Evolutionary conservation across 2,888 invertebrate genomes (phyloP).

Genomic region (Colostygia pectinataria): DNA sequence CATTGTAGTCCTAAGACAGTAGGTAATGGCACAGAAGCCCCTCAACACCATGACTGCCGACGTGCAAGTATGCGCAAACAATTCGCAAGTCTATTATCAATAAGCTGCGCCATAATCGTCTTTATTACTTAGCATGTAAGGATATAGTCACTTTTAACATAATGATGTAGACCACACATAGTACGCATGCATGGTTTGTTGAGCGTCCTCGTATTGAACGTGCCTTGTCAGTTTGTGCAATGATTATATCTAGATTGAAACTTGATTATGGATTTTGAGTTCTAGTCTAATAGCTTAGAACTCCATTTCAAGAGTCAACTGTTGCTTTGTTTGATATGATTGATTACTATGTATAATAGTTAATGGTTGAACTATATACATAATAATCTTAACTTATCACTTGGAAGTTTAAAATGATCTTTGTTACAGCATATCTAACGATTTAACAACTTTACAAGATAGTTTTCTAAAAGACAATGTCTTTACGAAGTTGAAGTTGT

Average conservation of each 20-base stretch:
- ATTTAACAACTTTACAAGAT: too few species aligned
- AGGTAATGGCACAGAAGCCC: constrained; percentile 33
- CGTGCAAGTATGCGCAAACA: constrained; percentile 37
- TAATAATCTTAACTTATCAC: too few species aligned
- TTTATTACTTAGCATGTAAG: constrained; percentile 23
- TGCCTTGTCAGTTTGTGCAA: constrained; percentile 28
- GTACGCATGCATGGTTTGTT: constrained; percentile 29
- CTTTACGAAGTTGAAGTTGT: too few species aligned
- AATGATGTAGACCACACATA: constrained; percentile 23
- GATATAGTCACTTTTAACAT: constrained; percentile 14
- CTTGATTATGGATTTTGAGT: background rate
- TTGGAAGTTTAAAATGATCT: too few species aligned
- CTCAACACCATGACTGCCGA: constrained; percentile 33
- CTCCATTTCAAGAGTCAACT: background rate
- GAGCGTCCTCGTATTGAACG: constrained; percentile 30
- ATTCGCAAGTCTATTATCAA: constrained; percentile 22
- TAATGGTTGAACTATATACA: too few species aligned
- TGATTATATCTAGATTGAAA: constrained; percentile 24
- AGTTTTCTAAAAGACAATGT: too few species aligned
- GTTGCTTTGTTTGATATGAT: too few species aligned
- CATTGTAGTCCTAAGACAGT: constrained; percentile 10
- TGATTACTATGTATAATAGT: too few species aligned
- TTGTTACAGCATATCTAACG: too few species aligned
- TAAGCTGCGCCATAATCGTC: constrained; percentile 23
- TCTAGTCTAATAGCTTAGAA: constrained; percentile 4